A percentile compares a stretch with the other conserved stretches of the same genome.
Evolutionary conservation across 2,797 vertebrate species (phyloP).

Genomic region (Characodon lateralis): DNA sequence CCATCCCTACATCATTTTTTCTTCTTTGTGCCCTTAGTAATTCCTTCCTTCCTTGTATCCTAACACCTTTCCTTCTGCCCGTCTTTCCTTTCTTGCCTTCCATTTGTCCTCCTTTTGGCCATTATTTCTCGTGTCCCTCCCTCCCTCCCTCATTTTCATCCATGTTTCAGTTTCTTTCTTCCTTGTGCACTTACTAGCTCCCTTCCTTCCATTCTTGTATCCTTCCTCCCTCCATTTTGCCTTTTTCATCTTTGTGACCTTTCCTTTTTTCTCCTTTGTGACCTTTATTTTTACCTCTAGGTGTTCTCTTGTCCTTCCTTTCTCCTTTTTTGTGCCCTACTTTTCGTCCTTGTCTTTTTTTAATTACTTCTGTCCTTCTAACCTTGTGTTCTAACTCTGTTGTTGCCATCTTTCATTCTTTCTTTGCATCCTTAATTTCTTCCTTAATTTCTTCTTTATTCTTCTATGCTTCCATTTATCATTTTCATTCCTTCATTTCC

Average conservation of each 20-base stretch:
- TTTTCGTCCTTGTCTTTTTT: neutral
- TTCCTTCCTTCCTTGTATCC: neutral
- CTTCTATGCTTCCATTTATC: neutral
- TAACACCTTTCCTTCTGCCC: too few species aligned
- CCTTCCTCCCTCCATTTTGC: neutral
- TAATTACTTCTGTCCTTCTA: neutral
- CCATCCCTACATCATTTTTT: neutral
- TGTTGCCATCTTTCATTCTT: too few species aligned
- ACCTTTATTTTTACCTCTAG: neutral
- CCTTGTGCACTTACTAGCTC: neutral
- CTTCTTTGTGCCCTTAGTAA: neutral
- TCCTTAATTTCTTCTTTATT: neutral
- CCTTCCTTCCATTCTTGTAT: neutral
- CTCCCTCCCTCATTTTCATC: too few species aligned
- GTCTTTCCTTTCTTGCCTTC: neutral
- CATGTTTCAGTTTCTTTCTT: neutral
- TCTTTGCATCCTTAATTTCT: too few species aligned
- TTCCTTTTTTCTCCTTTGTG: neutral
- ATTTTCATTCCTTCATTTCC: neutral
- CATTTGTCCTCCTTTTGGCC: neutral
- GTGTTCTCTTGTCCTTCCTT: neutral
- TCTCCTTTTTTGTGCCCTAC: neutral
- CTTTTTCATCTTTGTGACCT: neutral
- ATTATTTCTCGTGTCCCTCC: neutral
- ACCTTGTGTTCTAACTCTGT: too few species aligned